These are phyloP conservation scores for Heliconius melpomene DNA, from an alignment of 1,140 invertebrate genomes.

Conservation along the genomic window DNA sequence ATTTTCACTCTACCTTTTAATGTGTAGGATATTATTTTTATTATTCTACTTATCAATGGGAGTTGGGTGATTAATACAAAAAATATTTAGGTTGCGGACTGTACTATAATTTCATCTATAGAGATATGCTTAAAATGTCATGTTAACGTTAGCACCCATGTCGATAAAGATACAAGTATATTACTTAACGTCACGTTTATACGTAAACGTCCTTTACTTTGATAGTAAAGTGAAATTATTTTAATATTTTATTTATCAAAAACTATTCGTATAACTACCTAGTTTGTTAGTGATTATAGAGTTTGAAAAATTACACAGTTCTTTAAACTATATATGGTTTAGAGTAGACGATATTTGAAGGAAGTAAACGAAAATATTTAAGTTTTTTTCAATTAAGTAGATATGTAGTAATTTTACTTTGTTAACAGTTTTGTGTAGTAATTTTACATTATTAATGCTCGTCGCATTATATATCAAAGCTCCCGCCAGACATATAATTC, in stretches of 20 bases:
- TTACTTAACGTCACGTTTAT: not conserved
- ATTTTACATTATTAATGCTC: not conserved
- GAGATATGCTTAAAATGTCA: conserved; percentile 15
- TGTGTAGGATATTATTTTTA: too few species aligned
- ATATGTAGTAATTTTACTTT: not conserved
- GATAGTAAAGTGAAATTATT: not conserved
- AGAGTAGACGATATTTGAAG: not conserved
- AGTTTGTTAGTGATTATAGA: not conserved
- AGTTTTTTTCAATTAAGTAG: too few species aligned
- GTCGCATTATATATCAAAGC: not conserved
- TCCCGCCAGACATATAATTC: not conserved
- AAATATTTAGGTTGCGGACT: not conserved
- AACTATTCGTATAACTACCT: not conserved
- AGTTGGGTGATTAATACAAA: not conserved
- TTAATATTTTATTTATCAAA: not conserved
- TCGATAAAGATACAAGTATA: not conserved
- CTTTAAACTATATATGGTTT: too few species aligned
- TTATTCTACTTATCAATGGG: too few species aligned
- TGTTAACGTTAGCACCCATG: conserved; percentile 24
- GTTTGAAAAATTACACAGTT: too few species aligned
- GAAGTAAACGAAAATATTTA: too few species aligned
- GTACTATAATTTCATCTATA: not conserved
- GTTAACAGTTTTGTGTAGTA: not conserved
- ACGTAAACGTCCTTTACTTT: not conserved
- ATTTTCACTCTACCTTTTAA: not conserved